Base-by-base conservation (phyloP, 2,888 invertebrate genomes). In the Chesias legatella region DNA sequence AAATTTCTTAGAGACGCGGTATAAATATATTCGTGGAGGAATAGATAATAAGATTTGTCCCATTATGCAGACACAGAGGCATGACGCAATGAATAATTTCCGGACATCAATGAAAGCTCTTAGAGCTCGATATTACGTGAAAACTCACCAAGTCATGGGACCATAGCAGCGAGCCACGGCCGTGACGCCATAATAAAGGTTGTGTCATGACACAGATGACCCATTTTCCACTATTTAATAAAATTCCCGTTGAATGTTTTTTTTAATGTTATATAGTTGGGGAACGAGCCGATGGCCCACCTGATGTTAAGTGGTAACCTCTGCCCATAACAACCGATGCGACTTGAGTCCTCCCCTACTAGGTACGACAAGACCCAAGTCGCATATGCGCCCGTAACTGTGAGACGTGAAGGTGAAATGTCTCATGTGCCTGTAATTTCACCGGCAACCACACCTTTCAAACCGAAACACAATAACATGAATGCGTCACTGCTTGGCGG, bases 81-180 rank as follows among this genome's bases (percentile, higher is more conserved):
- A 55, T 57, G 63, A 62, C 58, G 62, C 54, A 62, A 63, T 66
- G 63, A 70, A 74, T 72, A 77, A 79, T 76, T 73, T 73, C 73
- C 73, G 69, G 71, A 48, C 68, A 72, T 69, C 67, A 69, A 53
- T 51, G 51, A 47, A 58, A 63, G 54, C 58, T 54, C 63, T 54
- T 49, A 51, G 36, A 57, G 48, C 57, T 60, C 55, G 47, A 62
- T 65, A 67, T 70, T 63, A 63, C 56, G 54, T 52, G 51, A 58
- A 65, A 63, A 58, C 53, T 59, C 53, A 47, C 45, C 48, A 55
- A 58, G 52, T 58, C 56, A 56, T 43, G 45, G 38, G 45, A 29
- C 40, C 45, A 49, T 56, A 53, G 38, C 37, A 25, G 42, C 44
- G 44, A 52, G 44, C 41, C 40, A 51, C 49, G 55, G 49, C 57